Percentiles rank a stretch among this genome's conserved stretches.
phyloP scores from a whole-genome alignment of 2,888 invertebrate genomes.

The Tineola bisselliella region DNA sequence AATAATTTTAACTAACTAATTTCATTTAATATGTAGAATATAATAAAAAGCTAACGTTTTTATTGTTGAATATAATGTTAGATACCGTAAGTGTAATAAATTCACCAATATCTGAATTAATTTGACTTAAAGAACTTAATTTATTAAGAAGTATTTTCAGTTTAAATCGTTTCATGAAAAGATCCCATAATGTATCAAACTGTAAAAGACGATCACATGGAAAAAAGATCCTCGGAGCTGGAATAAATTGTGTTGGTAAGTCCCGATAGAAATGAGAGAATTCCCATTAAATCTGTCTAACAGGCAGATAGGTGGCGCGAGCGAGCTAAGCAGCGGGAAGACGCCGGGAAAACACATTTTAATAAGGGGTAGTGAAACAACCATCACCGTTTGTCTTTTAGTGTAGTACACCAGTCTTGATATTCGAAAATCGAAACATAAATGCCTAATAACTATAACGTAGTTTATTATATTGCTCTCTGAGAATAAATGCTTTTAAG shows the following conservation, averaged over 20 bases:
- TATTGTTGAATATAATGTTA: no score
- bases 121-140: no score
- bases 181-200: background rate
- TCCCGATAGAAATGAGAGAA: conserved; percentile 61
- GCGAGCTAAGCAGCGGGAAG: conserved; percentile 36
- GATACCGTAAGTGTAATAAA: no score
- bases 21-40: no score
- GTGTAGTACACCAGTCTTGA: conserved; percentile 10
- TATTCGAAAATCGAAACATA: background rate
- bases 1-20: no score
- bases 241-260: conserved; percentile 52
- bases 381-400: conserved; percentile 18
- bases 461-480: no score
- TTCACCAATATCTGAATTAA: no score
- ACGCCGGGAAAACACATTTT: conserved; percentile 52
- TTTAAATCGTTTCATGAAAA: background rate
- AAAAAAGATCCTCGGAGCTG: conserved; percentile 47
- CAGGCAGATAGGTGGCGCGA: conserved; percentile 51
- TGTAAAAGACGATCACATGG: conserved; percentile 35
- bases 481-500: no score
- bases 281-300: conserved; percentile 53
- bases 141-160: background rate
- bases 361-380: conserved; percentile 36
- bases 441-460: background rate
- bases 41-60: no score